Conservation (phyloP, 2,797 vertebrate species). For the Clarias fuscus region DNA sequence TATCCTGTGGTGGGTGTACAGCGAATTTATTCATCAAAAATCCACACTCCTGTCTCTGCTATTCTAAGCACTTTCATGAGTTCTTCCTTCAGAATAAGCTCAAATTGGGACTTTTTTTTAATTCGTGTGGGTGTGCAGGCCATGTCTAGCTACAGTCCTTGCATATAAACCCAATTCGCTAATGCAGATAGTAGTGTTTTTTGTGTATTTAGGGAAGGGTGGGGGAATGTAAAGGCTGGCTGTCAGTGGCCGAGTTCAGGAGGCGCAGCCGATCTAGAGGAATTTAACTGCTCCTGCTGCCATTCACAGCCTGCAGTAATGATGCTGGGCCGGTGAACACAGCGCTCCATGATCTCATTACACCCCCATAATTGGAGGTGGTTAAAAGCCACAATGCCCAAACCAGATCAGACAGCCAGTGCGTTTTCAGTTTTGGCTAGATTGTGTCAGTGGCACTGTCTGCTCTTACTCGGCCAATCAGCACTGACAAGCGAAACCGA, state of each 20-base stretch:
- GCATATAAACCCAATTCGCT: conserved; percentile 19
- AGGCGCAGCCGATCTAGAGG: conserved; percentile 68
- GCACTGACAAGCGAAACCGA: conserved; percentile 37
- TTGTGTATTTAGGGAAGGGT: conserved; percentile 41
- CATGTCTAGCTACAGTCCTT: background rate
- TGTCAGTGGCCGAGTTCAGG: conserved; percentile 67
- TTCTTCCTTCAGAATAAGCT: background rate
- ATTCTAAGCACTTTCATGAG: conserved; percentile 25
- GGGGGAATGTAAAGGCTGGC: conserved; percentile 62
- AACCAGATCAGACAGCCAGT: conserved; percentile 60
- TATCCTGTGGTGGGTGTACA: conserved; percentile 15
- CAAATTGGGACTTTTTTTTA: conserved; percentile 23
- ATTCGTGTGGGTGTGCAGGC: background rate
- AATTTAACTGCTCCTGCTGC: conserved; percentile 70
- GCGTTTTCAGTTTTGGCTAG: conserved; percentile 62
- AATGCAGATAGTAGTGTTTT: conserved; percentile 9
- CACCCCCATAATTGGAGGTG: conserved; percentile 73
- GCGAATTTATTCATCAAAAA: background rate
- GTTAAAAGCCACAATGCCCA: conserved; percentile 65
- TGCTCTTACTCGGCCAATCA: conserved; percentile 36
- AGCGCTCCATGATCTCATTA: conserved; percentile 74
- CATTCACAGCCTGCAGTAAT: conserved; percentile 73
- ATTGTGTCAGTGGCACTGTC: conserved; percentile 47
- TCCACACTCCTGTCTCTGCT: background rate
- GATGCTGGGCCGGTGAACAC: conserved; percentile 65